Percentiles rank a stretch among this genome's conserved stretches.
Conservation (phyloP, 2,888 invertebrate species). For the Arctia plantaginis region DNA sequence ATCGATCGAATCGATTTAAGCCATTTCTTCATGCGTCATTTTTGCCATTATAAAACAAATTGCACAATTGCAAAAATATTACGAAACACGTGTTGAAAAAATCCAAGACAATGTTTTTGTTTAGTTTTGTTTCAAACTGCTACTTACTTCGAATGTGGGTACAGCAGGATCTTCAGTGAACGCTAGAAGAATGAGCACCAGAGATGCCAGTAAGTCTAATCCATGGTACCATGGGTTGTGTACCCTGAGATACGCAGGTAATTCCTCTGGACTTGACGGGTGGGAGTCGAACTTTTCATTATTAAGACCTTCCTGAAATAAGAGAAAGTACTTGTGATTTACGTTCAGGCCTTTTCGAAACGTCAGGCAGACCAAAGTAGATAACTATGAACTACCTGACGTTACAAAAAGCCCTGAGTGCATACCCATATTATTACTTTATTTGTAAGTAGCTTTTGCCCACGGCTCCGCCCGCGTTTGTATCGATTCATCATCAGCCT, state of each 20-base stretch:
- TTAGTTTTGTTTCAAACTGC: background rate
- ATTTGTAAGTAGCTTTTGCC: no score
- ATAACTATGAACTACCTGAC: no score
- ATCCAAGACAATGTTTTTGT: background rate
- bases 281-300: constrained; percentile 97
- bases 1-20: background rate
- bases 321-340: background rate
- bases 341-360: background rate
- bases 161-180: constrained; percentile 94
- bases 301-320: constrained; percentile 93
- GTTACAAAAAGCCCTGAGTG: no score
- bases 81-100: background rate
- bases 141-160: constrained; percentile 88
- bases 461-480: no score
- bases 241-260: constrained; percentile 94
- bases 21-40: background rate
- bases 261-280: constrained; percentile 92
- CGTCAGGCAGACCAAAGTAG: background rate
- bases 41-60: background rate
- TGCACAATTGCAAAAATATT: no score
- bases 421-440: no score
- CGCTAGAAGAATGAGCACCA: constrained; percentile 91
- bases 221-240: constrained; percentile 96
- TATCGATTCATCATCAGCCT: no score
- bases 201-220: constrained; percentile 91